Evolutionary conservation across 2,888 invertebrate species (phyloP).

Genomic region (Copidosoma aretas): DNA sequence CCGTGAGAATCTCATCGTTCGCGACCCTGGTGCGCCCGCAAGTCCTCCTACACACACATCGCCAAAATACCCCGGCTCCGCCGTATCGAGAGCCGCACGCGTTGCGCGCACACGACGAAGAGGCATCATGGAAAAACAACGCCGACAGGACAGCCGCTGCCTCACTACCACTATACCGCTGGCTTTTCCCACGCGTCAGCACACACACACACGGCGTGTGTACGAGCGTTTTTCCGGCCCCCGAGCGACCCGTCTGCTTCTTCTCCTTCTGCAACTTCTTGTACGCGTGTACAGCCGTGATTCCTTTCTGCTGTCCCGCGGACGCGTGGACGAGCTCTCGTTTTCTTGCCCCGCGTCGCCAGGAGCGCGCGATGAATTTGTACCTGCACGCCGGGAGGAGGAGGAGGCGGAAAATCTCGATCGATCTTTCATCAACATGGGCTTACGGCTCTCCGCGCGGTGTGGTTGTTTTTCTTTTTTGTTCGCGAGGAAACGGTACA

Average conservation of each 20-base stretch:
- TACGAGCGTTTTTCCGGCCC: constrained; percentile 17
- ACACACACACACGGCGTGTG: not conserved
- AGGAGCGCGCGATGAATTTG: not conserved
- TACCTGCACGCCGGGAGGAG: no score
- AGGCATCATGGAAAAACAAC: no score
- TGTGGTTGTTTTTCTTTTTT: constrained; percentile 4
- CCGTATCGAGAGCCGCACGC: not conserved
- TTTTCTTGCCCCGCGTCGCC: not conserved
- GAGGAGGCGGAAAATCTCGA: constrained; percentile 20
- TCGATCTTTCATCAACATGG: constrained; percentile 35
- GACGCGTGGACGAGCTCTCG: not conserved
- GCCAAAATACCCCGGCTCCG: no score
- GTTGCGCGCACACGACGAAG: not conserved
- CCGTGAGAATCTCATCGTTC: no score
- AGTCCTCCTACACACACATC: no score
- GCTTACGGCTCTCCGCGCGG: constrained; percentile 17
- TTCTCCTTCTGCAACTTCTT: no score
- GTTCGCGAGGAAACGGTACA: not conserved
- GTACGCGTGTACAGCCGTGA: constrained; percentile 24
- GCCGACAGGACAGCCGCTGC: not conserved
- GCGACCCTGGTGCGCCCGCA: no score
- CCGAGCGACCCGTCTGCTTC: no score
- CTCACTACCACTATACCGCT: constrained; percentile 1
- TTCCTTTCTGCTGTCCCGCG: not conserved
- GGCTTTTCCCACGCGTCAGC: constrained; percentile 18